Conservation (phyloP, 2,113 vertebrate genomes). For the Tenebrosternarchus preto region DNA sequence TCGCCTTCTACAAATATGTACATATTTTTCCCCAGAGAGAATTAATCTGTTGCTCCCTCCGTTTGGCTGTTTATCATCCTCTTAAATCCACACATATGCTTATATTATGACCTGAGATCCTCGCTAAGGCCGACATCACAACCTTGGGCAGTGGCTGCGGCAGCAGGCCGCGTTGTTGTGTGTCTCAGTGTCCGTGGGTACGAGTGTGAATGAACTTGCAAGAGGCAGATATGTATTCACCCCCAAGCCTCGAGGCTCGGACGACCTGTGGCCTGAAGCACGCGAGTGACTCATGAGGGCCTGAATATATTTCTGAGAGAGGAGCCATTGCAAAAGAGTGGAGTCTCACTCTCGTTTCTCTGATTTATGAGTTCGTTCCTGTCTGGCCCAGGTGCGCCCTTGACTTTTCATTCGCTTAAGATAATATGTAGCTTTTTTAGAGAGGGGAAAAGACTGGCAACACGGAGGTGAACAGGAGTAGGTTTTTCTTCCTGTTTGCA, state of each 20-base stretch:
- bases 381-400: constrained; percentile 32
- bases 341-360: background rate
- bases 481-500: background rate
- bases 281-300: constrained; percentile 25
- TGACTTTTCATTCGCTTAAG: constrained; percentile 31
- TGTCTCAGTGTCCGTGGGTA: background rate
- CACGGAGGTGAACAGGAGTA: background rate
- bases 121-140: background rate
- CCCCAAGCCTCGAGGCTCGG: background rate
- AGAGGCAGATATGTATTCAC: constrained; percentile 37
- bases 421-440: constrained; percentile 14
- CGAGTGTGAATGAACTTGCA: constrained; percentile 4
- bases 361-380: constrained; percentile 49
- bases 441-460: background rate
- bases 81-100: constrained; percentile 3
- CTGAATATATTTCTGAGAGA: constrained; percentile 39
- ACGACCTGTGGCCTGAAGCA: constrained; percentile 5
- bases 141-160: background rate
- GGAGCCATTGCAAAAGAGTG: constrained; percentile 11
- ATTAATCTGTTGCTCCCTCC: too few species aligned
- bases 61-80: constrained; percentile 5
- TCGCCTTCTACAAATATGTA: background rate
- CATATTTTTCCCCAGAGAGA: background rate
- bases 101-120: too few species aligned
- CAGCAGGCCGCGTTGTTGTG: too few species aligned